phyloP scores from a whole-genome alignment of 35 echinoderm and acorn worm species.

The Heliocidaris tuberculata region DNA sequence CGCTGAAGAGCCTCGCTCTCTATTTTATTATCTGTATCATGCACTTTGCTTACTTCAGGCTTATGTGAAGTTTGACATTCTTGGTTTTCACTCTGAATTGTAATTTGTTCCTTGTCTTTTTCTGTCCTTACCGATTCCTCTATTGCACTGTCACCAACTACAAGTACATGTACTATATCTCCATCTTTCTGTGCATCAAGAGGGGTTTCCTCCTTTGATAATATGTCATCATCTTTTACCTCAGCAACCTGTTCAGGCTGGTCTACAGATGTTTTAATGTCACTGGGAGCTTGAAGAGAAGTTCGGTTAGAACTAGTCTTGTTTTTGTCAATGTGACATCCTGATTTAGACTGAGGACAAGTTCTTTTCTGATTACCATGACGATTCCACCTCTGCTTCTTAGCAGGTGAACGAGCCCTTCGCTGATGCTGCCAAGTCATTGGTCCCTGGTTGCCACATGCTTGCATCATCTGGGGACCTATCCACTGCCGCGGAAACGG shows the following conservation, averaged over 20 bases:
- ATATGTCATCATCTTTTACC: background rate
- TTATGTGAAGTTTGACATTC: background rate
- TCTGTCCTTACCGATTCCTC: background rate
- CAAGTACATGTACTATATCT: background rate
- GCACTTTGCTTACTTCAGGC: background rate
- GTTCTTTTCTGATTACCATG: background rate
- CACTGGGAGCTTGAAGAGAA: background rate
- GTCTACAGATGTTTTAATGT: background rate
- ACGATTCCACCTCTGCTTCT: background rate
- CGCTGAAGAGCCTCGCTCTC: background rate
- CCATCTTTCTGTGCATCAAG: background rate
- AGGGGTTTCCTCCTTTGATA: background rate
- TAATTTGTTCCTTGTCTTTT: background rate
- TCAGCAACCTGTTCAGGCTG: background rate
- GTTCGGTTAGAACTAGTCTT: background rate
- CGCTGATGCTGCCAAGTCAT: background rate
- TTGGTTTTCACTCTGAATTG: background rate
- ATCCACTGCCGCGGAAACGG: background rate
- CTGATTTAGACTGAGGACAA: background rate
- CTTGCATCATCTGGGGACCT: slow-evolving; percentile 30
- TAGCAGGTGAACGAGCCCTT: background rate
- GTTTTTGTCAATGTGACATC: background rate
- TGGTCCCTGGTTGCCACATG: background rate
- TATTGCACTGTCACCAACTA: background rate
- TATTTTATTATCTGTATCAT: background rate